phyloP scores from a whole-genome alignment of 92 coral and sea anemone genomes.

The Desmophyllum pertusum region DNA sequence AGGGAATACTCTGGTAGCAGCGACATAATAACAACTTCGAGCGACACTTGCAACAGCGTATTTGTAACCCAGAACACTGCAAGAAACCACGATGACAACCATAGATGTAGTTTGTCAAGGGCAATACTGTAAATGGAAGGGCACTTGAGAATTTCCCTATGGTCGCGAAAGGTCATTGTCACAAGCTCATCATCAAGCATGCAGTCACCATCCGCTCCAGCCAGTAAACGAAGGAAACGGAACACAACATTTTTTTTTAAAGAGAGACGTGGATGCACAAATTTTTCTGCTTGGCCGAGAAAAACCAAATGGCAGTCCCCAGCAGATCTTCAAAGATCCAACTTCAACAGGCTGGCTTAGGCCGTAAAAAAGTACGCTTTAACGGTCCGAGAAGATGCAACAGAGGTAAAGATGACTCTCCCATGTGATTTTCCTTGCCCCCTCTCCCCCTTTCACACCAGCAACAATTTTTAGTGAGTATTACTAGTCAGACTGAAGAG shows the following conservation, averaged over 20 bases:
- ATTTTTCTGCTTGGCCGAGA: constrained; percentile 37
- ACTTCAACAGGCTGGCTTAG: constrained; percentile 43
- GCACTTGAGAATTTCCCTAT: constrained; percentile 36
- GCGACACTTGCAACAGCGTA: too few species aligned
- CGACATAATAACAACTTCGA: constrained; percentile 16
- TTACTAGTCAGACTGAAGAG: too few species aligned
- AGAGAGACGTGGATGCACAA: constrained; percentile 43
- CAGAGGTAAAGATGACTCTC: constrained; percentile 25
- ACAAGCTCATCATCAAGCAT: constrained; percentile 35
- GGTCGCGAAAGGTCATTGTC: constrained; percentile 12
- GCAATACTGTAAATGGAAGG: constrained; percentile 35
- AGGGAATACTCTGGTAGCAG: constrained; percentile 24
- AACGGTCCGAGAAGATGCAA: constrained; percentile 28
- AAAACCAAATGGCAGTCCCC: constrained; percentile 32
- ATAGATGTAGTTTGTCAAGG: constrained; percentile 6
- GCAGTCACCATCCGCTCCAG: constrained; percentile 20
- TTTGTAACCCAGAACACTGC: constrained; percentile 11
- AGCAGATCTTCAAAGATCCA: constrained; percentile 33
- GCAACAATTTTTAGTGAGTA: too few species aligned
- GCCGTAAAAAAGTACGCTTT: constrained; percentile 39
- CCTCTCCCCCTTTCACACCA: too few species aligned
- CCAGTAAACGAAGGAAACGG: constrained; percentile 33
- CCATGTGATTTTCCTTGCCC: too few species aligned
- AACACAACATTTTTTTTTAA: constrained; percentile 25
- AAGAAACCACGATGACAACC: constrained; percentile 23